These are phyloP conservation scores for Brachynemurus nebulosus DNA, from an alignment of 2,888 invertebrate species.

Conservation along the genomic window DNA sequence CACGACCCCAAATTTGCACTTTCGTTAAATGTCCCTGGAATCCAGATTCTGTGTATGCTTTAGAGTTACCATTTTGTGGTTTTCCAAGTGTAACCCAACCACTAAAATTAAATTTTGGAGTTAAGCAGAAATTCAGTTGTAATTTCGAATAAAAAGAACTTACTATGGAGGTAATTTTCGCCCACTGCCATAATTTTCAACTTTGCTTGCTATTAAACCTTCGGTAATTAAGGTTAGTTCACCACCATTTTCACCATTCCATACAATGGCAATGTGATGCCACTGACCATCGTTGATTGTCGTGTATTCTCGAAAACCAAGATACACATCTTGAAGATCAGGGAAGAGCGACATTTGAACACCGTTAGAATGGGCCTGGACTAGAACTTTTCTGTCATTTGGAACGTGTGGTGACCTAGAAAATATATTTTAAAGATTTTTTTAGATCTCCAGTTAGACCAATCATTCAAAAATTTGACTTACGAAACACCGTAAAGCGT, in stretches of 20 bases:
- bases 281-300: constrained; percentile 93
- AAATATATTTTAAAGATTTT: constrained; percentile 13
- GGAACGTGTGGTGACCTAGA: constrained; percentile 65
- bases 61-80: constrained; percentile 67
- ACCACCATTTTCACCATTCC: constrained; percentile 79
- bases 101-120: constrained; percentile 34
- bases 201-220: constrained; percentile 85
- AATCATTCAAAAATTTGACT: constrained; percentile 21
- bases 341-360: constrained; percentile 82
- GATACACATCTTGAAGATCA: constrained; percentile 75
- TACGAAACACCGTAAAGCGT: constrained; percentile 82
- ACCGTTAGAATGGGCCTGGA: constrained; percentile 88
- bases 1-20: constrained; percentile 87
- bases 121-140: background rate
- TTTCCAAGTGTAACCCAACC: constrained; percentile 88
- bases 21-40: constrained; percentile 92
- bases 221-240: constrained; percentile 86
- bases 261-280: constrained; percentile 92
- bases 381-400: constrained; percentile 59
- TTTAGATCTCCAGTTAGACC: constrained; percentile 5
- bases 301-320: constrained; percentile 82
- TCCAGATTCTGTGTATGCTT: constrained; percentile 75
- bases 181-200: constrained; percentile 77
- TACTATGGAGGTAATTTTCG: constrained; percentile 70
- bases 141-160: constrained; percentile 26